A percentile compares a stretch with the other conserved stretches of the same genome.
Conservation (phyloP, 2,113 vertebrate species). For the Gymnorhina tibicen region DNA sequence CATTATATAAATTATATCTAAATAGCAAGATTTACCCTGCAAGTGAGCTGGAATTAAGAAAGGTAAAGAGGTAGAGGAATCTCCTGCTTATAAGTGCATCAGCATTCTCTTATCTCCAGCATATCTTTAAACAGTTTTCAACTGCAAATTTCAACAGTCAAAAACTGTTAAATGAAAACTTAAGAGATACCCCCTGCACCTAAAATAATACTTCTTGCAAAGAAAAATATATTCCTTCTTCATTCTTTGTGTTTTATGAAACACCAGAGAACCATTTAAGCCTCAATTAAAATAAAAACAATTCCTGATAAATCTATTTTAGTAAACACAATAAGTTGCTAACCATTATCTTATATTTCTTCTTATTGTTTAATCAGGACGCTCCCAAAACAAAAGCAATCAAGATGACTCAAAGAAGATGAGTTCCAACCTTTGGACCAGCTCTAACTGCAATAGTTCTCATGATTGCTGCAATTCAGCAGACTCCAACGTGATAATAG, state of each 20-base stretch:
- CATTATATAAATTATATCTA: too few species aligned
- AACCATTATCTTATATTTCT: conserved; percentile 4
- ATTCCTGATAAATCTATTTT: not conserved
- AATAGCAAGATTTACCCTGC: not conserved
- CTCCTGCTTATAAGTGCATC: not conserved
- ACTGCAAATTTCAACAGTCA: not conserved
- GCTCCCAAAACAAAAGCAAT: conserved; percentile 45
- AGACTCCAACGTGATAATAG: not conserved
- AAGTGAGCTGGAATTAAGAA: not conserved
- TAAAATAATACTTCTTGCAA: not conserved
- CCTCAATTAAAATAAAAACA: not conserved
- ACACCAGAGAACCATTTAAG: not conserved
- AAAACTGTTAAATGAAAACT: not conserved
- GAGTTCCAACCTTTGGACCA: conserved; percentile 35
- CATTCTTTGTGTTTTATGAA: not conserved
- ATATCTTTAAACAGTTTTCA: not conserved
- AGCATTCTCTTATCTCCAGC: not conserved
- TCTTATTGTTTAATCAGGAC: conserved; percentile 19
- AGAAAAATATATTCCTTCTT: not conserved
- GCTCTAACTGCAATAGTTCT: not conserved
- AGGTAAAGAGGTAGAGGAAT: not conserved
- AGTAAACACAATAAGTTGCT: not conserved
- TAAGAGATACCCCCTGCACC: not conserved
- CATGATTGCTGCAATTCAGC: conserved; percentile 17
- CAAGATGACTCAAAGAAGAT: not conserved